Evolutionary conservation across 2,113 vertebrate genomes (phyloP), one percentile per base, ranked within the genome.

Genomic region (Onychorhynchus coronatus): DNA sequence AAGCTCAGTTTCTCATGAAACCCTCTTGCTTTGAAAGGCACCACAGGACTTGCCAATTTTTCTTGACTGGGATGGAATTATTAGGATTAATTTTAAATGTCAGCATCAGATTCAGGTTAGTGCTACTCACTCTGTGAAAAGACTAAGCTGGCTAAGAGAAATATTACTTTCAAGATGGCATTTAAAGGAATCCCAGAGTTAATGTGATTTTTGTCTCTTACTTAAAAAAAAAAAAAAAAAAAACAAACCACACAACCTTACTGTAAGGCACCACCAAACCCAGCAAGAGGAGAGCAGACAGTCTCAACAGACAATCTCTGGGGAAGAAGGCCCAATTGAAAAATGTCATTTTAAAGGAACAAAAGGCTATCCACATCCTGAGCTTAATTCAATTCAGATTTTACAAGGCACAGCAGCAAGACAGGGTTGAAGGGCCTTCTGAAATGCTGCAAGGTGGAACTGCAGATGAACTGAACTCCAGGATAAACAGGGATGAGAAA

Each of bases 141-240:
- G 46, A 85, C 44, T 78, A 41, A 78, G 61, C 71, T 50, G 86
- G 47, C 61, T 30, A 1, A 16, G 28, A 70, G 85, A 85, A 89
- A 94, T 79, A 37, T 5, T 12, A 3, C 39, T 88, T 47, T 49
- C 44, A 65, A 41, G 27, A 9, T 76, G 77, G 90, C 61, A 89
- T 96, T 96, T 96, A 75, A 68, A 94, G 66, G 85, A 93, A 93
- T 52, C 53, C 14, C 24, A n/a, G 49, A 56, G 31, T 44, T 88
- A 85, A 83, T 76, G 58, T 15, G 85, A 79, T 90, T 91, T 94
- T 72, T n/a, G 8, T 52, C 78, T 75, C 83, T 56, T 37, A 14
- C 53, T 93, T 22, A 35, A 42, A 80, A 21, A 31, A 37, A 37
- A 1, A 19, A 50, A 28, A 8, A 31, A 20, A 65, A 78, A 73